Evolutionary conservation across 2,113 vertebrate species (phyloP).

Genomic region (Corythornis vintsioides): DNA sequence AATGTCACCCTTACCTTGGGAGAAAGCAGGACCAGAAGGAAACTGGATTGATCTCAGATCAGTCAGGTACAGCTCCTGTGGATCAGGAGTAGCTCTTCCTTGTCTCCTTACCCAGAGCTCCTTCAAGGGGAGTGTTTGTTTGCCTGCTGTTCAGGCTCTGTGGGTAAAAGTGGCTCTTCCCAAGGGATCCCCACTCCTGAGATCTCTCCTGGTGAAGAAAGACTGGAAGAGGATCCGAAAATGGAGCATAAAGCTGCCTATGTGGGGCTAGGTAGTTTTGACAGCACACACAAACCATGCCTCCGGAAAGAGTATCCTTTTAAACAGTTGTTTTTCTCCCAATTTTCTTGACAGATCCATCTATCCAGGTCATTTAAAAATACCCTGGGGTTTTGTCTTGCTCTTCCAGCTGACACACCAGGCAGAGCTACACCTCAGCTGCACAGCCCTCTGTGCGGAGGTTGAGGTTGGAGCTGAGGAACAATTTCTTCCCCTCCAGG

Average conservation of each 20-base stretch:
- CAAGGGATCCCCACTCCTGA: fast-evolving
- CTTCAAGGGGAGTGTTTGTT: fast-evolving
- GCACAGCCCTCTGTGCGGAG: not conserved
- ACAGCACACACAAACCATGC: not conserved
- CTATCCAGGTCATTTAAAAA: not conserved
- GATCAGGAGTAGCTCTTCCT: not conserved
- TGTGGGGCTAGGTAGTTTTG: not conserved
- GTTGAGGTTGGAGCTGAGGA: not conserved
- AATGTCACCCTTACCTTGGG: not conserved
- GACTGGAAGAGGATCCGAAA: not conserved
- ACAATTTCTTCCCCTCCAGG: not conserved
- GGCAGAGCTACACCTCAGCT: not conserved
- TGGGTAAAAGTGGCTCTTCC: fast-evolving
- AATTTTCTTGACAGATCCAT: not conserved
- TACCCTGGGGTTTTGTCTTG: not conserved
- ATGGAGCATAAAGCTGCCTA: fast-evolving
- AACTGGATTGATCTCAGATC: not conserved
- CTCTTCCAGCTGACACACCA: not conserved
- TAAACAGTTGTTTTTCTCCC: not conserved
- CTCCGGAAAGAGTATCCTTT: not conserved
- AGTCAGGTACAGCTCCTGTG: not conserved
- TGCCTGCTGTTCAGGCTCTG: not conserved
- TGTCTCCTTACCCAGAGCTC: not conserved
- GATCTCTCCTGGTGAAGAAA: not conserved
- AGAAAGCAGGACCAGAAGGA: not conserved